A percentile compares a stretch with the other conserved stretches of the same genome.
Conservation (phyloP, 1,140 invertebrate genomes). For the Procambarus clarkii region DNA sequence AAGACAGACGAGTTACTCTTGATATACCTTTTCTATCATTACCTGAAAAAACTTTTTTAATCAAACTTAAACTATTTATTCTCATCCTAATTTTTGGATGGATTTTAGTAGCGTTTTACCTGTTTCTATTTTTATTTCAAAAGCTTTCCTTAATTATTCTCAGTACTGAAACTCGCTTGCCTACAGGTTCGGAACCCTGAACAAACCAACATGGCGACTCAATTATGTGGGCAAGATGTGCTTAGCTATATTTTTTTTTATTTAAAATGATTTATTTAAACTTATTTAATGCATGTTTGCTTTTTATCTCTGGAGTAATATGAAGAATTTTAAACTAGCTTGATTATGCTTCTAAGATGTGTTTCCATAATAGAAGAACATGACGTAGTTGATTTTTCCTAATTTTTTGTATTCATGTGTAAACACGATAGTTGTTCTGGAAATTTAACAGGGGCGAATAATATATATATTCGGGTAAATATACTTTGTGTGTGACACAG, state of each 20-base stretch:
- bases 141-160: background rate
- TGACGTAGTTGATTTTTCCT: background rate
- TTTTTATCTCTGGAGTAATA: conserved; percentile 42
- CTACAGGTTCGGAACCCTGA: conserved; percentile 4
- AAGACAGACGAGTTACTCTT: too few relatives aligned
- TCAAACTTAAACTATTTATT: background rate
- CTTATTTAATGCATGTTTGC: conserved; percentile 62
- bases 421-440: background rate
- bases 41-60: too few relatives aligned
- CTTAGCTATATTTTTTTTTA: conserved; percentile 50
- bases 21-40: too few relatives aligned
- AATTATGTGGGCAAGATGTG: conserved; percentile 33
- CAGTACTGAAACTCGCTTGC: background rate
- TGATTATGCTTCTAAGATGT: conserved; percentile 36
- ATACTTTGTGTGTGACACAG: background rate
- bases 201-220: conserved; percentile 17
- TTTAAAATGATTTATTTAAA: conserved; percentile 55
- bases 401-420: background rate
- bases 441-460: background rate
- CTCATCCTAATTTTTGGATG: background rate
- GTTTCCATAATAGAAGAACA: conserved; percentile 26
- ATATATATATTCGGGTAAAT: background rate
- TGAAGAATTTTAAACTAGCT: conserved; percentile 15
- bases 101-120: background rate
- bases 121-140: background rate